These are phyloP conservation scores for Acrossocheilus wenchowensis DNA, from an alignment of 2,797 vertebrate genomes.

Conservation along the genomic window DNA sequence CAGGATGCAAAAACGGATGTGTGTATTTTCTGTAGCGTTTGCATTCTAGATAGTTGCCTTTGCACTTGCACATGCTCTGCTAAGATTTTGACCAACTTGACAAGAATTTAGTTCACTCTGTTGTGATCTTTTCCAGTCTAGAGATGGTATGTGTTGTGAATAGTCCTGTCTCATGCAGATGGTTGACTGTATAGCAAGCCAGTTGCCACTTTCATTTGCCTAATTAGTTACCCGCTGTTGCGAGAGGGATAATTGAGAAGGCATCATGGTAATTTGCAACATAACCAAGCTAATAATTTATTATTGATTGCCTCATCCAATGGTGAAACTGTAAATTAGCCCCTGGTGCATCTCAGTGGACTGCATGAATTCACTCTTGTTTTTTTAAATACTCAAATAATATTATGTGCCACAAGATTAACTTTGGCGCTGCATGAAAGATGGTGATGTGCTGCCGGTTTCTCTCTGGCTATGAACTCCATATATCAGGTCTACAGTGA, in stretches of 20 bases:
- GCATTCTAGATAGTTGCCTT: background rate
- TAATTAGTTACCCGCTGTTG: constrained; percentile 72
- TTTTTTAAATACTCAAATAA: constrained; percentile 72
- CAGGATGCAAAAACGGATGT: background rate
- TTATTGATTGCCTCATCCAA: constrained; percentile 76
- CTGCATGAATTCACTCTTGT: background rate
- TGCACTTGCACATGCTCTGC: background rate
- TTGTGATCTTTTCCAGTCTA: background rate
- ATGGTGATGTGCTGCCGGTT: constrained; percentile 67
- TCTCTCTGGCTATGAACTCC: constrained; percentile 54
- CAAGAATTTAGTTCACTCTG: constrained; percentile 12
- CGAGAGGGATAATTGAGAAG: constrained; percentile 70
- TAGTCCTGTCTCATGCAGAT: constrained; percentile 10
- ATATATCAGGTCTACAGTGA: constrained; percentile 64
- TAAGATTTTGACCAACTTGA: background rate
- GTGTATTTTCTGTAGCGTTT: constrained; percentile 8
- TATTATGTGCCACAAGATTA: constrained; percentile 67
- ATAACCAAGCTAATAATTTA: constrained; percentile 79
- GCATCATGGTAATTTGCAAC: constrained; percentile 73
- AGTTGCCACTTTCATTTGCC: constrained; percentile 62
- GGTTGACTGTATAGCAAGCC: constrained; percentile 62
- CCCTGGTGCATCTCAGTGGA: constrained; percentile 54
- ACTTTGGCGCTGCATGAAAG: constrained; percentile 49
- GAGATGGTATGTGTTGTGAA: background rate
- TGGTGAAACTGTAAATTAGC: constrained; percentile 61